Base-by-base conservation (phyloP, 2,888 invertebrate genomes). In the Sphinx pinastri region DNA sequence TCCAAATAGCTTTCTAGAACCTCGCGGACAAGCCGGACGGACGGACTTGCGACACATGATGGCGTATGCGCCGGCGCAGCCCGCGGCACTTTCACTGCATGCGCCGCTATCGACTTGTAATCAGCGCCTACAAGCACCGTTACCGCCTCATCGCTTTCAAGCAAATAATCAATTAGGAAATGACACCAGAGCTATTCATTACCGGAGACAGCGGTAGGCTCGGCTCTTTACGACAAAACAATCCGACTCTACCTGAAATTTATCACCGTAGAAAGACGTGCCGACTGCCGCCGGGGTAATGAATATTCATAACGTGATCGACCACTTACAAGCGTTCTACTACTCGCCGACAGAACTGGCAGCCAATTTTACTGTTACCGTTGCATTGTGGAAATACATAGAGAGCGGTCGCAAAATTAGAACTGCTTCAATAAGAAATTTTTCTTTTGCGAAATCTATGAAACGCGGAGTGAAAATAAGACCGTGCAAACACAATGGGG, bases 51-150 rank as follows among this genome's bases (percentile, higher is more conserved):
- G 69, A 72, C 60, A 71, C 63, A 71, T 68, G 71, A 66, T 66
- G 63, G 54, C 57, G 68, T 63, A 74, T 75, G 77, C 75, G 75
- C 75, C 74, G 79, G 57, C 74, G 76, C 71, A 70, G 77, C 75
- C 77, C 75, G 77, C 77, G 81, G 79, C 84, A 93, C 92, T 93
- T 93, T 93, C 93, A 93, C 93, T 92, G 81, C 80, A 79, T 79
- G 78, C 77, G 81, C 71, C 72, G 54, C 71, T 71, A 71, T 67
- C 70, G 73, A 73, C 51, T 67, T 55, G 67, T 49, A 49, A 63
- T 19, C 72, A 71, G 25, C 52, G n/a, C 58, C 68, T 68, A 67
- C 73, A 45, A 38, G 19, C 68, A 66, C 70, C 70, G 55, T 68
- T 67, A 74, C 58, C 79, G 84, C 83, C 82, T 84, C 82, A 83